A percentile compares a stretch with the other conserved stretches of the same genome.
Evolutionary conservation across 2,797 vertebrate species (phyloP).

Genomic region (Tauraco hartlaubi): DNA sequence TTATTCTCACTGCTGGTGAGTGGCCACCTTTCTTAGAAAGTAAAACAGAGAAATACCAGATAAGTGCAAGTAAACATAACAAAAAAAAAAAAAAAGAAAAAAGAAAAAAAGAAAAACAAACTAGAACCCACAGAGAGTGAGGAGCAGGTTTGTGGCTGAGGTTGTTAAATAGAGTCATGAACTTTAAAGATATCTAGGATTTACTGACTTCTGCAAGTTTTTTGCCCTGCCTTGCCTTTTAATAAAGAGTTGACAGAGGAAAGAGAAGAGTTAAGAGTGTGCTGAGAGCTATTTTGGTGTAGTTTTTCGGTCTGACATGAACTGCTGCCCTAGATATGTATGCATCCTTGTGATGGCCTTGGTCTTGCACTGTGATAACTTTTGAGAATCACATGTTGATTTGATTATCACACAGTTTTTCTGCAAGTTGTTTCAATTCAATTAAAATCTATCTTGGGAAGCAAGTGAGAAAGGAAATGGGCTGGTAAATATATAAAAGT

Average conservation of each 20-base stretch:
- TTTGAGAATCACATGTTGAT: not conserved
- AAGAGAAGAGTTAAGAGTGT: not conserved
- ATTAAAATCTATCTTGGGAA: not conserved
- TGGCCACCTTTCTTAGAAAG: not conserved
- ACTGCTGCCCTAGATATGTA: not conserved
- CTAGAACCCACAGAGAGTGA: not conserved
- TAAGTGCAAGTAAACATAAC: not conserved
- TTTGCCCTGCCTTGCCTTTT: accelerated
- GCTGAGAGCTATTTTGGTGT: not conserved
- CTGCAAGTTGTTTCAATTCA: not conserved
- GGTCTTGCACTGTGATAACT: accelerated
- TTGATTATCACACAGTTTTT: not conserved
- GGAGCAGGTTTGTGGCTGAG: not conserved
- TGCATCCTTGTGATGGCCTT: not conserved
- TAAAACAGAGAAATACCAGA: not conserved
- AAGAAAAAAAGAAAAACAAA: no score
- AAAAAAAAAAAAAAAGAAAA: no score
- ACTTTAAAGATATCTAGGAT: not conserved
- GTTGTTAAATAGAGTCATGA: not conserved
- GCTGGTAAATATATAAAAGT: not conserved
- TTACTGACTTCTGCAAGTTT: not conserved
- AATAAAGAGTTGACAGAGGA: not conserved
- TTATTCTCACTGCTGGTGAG: not conserved
- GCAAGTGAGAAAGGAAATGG: not conserved
- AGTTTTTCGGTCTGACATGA: not conserved